Evolutionary conservation across 1,140 invertebrate species (phyloP), one percentile per base, ranked within the genome.

Genomic region (Caligus rogercresseyi): DNA sequence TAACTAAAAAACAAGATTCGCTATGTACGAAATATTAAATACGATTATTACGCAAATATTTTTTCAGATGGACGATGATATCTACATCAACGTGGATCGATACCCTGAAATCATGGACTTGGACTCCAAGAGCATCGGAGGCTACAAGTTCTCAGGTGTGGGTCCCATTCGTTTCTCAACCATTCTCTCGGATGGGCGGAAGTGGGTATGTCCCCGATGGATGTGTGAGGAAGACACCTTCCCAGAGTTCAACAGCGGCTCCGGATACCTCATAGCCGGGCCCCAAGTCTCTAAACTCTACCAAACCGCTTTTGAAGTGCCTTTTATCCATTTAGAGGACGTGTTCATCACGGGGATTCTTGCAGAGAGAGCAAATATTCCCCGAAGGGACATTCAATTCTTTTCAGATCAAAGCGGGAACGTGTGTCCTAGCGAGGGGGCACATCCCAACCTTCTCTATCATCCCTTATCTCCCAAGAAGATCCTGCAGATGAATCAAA

Each of bases 321-420:
- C 69, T n/a, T 70, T 72, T 58, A 69, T 75, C 63, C 71, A 70
- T 68, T 61, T 76, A 59, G 75, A 77, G 64, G 76, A 77, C 65
- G 74, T 75, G 1, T 77, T 69, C 66, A 67, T 76, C 14, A 77
- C 75, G 2, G 76, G 61, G 7, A 26, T 63, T 19, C 15, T 63
- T 21, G 61, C 51, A 15, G 52, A 63, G 52, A 15, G 24, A 54
- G 20, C 16, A 19, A 55, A 21, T 14, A 25, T 63, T 2, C 52
- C 52, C 18, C 16, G 53, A 7, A n/a, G n/a, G 31, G n/a, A 43
- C 31, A 43, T 43, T 43, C 31, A 7, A 7, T 43, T n/a, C n/a
- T 43, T 43, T n/a, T n/a, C n/a, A 43, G 31, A 43, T 43, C 7
- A 43, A 43, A 43, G 7, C 7, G 31, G 31, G 31, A 43, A n/a